Percentiles rank a stretch among this genome's conserved stretches.
Evolutionary conservation across 2,113 vertebrate genomes (phyloP).

Genomic region (Odontophorus gujanensis): DNA sequence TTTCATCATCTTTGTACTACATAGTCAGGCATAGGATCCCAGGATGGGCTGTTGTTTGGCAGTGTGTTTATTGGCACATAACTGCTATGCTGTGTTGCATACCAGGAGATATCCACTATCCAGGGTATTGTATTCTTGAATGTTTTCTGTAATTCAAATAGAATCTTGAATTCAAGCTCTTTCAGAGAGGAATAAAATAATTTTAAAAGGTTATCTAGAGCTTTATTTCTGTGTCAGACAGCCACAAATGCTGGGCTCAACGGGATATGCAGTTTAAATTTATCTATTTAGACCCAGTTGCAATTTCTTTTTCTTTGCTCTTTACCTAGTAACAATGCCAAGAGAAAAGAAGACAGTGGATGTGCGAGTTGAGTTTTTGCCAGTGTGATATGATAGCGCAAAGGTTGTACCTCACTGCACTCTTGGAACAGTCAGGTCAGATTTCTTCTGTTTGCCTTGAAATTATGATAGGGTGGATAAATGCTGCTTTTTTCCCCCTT

Average conservation of each 20-base stretch:
- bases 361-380: neutral
- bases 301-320: neutral
- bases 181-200: neutral
- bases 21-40: neutral
- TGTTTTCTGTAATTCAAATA: neutral
- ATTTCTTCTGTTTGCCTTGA: neutral
- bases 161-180: neutral
- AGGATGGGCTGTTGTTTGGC: neutral
- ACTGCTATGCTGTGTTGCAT: neutral
- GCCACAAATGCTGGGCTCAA: neutral
- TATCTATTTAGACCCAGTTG: neutral
- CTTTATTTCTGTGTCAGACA: neutral
- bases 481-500: neutral
- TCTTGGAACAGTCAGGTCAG: neutral
- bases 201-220: neutral
- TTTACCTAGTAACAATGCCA: neutral
- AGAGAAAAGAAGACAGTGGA: neutral
- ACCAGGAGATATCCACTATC: neutral
- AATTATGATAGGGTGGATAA: neutral
- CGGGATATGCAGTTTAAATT: neutral
- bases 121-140: neutral
- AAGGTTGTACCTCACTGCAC: neutral
- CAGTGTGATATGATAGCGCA: neutral
- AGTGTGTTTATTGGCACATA: neutral
- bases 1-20: neutral